Base-by-base conservation (phyloP, 2,888 invertebrate genomes). In the Argynnis bischoffii region DNA sequence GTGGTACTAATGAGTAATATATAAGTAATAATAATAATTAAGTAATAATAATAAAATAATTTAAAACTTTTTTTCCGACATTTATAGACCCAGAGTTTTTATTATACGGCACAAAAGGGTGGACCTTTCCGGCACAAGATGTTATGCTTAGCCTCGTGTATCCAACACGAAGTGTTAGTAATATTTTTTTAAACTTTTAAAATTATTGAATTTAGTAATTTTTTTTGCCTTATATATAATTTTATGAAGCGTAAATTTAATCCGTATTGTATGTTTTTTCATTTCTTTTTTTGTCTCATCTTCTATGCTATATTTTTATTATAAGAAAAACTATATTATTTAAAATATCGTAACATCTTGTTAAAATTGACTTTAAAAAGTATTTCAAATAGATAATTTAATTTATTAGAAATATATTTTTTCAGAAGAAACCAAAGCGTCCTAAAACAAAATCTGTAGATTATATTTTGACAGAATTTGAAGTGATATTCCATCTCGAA, bases 71-170 rank as follows among this genome's bases (percentile, higher is more conserved):
- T 67, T 35, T 67, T 79, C 48, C 48, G 11, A 11, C 11, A 41
- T 41, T 41, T 78, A 18, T 78, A 88, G 86, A 80, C 47, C 72
- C 79, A 6, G 77, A 79, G 16, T 70, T 84, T 3, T 72, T 90
- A 31, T 56, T 89, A 15, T 87, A 82, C 67, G 90, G 88, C 0
- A 77, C 79, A 0, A 85, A 83, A 21, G 76, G 83, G 6, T 91
- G 90, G 90, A 77, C 74, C 1, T 90, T 91, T 64, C 87, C 89
- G 0, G 8, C 53, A 11, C 90, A 91, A 75, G 84, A 86, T 74
- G 85, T 88, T 41, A 41, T 8, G 35, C 35, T 41, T 41, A 41
- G 11, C 35, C 35, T 41, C 35, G 35, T 41, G 11, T 91, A 86
- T 65, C 90, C 90, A 0, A 72, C 80, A 0, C 64, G 63, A 57